Percentiles rank a stretch among this genome's conserved stretches.
Conservation (phyloP, 2,888 invertebrate genomes). For the Oegoconia quadripuncta region DNA sequence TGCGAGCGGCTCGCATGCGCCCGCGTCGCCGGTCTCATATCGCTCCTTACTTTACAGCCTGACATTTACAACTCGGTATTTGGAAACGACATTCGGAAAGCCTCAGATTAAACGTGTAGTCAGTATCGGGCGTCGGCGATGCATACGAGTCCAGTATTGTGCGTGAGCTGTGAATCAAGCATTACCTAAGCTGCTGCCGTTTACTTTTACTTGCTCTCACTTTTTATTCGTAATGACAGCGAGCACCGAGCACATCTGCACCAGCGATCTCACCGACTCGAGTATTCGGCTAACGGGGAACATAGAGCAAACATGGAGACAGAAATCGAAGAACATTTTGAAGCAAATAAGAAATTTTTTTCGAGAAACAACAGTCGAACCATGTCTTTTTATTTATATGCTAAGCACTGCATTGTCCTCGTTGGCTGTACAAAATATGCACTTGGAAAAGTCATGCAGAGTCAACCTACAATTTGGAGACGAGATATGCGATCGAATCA, state of each 20-base stretch:
- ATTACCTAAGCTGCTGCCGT: constrained; percentile 24
- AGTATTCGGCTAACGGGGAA: constrained; percentile 53
- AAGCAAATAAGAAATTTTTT: constrained; percentile 56
- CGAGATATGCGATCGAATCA: constrained; percentile 73
- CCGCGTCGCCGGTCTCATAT: constrained; percentile 50
- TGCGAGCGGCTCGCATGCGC: constrained; percentile 57
- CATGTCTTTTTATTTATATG: constrained; percentile 82
- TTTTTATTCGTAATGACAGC: constrained; percentile 50
- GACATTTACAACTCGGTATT: constrained; percentile 69
- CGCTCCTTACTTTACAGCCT: constrained; percentile 61
- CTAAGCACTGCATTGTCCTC: constrained; percentile 83
- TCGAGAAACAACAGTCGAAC: constrained; percentile 80
- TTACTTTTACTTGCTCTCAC: constrained; percentile 60
- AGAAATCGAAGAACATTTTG: constrained; percentile 49
- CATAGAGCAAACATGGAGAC: constrained; percentile 44
- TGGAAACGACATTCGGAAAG: constrained; percentile 61
- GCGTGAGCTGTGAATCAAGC: constrained; percentile 38
- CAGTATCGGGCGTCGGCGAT: constrained; percentile 42
- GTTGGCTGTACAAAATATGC: constrained; percentile 76
- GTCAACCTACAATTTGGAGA: constrained; percentile 73
- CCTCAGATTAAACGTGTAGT: constrained; percentile 57
- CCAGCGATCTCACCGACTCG: constrained; percentile 57
- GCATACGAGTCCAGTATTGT: constrained; percentile 40
- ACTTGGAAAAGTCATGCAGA: constrained; percentile 79
- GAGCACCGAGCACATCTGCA: constrained; percentile 45